These are phyloP conservation scores for Drosophila mercatorum DNA, from an alignment of 2,888 invertebrate genomes.

Conservation along the genomic window DNA sequence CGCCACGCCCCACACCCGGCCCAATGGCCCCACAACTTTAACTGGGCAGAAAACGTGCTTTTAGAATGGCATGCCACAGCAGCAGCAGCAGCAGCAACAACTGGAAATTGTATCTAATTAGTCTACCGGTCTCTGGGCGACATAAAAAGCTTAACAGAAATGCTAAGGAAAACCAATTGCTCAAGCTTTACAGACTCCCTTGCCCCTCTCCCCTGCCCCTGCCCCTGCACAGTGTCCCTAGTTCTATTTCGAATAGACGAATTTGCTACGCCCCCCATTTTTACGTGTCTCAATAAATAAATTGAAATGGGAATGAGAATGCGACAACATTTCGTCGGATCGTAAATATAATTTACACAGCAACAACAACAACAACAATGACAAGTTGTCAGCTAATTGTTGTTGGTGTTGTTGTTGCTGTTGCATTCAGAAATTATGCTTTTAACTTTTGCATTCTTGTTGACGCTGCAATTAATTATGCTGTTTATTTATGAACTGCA, in stretches of 20 bases:
- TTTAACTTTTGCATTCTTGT: constrained; percentile 32
- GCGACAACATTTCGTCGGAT: constrained; percentile 52
- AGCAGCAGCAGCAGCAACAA: constrained; percentile 48
- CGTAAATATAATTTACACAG: constrained; percentile 62
- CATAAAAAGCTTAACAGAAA: constrained; percentile 19
- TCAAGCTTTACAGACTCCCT: constrained; percentile 10
- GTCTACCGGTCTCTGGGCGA: constrained; percentile 60
- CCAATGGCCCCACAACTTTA: constrained; percentile 12
- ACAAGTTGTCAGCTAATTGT: constrained; percentile 48
- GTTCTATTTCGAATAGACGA: neutral
- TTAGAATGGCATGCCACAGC: constrained; percentile 60
- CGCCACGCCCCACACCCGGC: constrained; percentile 7
- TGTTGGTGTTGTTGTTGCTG: constrained; percentile 33
- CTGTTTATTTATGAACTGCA: constrained; percentile 27
- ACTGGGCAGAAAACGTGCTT: constrained; percentile 69
- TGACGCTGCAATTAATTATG: constrained; percentile 44
- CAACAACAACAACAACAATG: constrained; percentile 18
- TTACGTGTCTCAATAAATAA: constrained; percentile 62
- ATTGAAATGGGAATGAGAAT: constrained; percentile 60
- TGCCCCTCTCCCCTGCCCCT: neutral
- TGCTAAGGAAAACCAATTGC: constrained; percentile 19
- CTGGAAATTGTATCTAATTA: constrained; percentile 80
- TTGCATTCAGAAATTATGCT: constrained; percentile 16
- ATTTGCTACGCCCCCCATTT: constrained; percentile 41
- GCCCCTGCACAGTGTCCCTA: neutral